These are phyloP conservation scores for Medauroidea extradentata DNA, from an alignment of 1,140 invertebrate genomes.

Conservation along the genomic window DNA sequence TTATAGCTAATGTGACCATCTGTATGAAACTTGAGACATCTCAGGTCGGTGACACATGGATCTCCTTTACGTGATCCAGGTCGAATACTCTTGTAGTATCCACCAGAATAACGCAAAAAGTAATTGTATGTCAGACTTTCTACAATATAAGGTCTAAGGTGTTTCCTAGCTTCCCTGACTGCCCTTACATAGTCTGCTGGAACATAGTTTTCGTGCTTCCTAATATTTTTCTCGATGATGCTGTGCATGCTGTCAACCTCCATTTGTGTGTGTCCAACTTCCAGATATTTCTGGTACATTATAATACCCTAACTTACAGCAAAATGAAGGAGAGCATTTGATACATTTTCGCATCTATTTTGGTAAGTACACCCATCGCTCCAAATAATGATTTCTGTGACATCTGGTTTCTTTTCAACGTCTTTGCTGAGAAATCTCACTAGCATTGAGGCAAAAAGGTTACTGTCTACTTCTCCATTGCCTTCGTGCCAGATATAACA, in stretches of 20 bases:
- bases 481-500: constrained; percentile 4
- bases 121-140: no score
- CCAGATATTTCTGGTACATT: constrained; percentile 38
- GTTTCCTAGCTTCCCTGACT: no score
- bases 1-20: no score
- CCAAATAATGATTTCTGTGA: constrained; percentile 28
- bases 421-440: not conserved
- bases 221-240: constrained; percentile 27
- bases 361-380: constrained; percentile 19
- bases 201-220: no score
- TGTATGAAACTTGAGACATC: no score
- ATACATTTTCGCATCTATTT: constrained; percentile 33
- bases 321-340: constrained; percentile 32
- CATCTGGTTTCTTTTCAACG: not conserved
- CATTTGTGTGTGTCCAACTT: constrained; percentile 41
- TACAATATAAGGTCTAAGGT: no score
- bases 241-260: constrained; percentile 31
- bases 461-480: constrained; percentile 6
- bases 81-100: no score
- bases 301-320: constrained; percentile 20
- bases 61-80: no score
- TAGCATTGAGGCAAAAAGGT: not conserved
- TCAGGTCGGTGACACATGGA: no score
- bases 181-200: no score
- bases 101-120: no score